Evolutionary conservation across 1,140 invertebrate species (phyloP).

Genomic region (Drosophila nigromelanica): DNA sequence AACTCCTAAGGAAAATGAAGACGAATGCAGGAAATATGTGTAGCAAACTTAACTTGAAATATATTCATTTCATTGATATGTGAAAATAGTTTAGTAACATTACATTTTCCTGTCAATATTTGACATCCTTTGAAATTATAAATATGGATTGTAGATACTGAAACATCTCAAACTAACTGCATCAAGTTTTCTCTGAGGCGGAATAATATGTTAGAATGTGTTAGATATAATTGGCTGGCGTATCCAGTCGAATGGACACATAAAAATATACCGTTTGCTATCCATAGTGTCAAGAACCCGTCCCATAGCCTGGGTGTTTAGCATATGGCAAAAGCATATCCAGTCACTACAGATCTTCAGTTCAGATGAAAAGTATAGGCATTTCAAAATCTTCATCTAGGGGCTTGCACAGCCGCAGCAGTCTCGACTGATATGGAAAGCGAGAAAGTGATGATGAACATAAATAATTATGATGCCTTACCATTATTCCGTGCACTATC

Average conservation of each 20-base stretch:
- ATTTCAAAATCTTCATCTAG: slow-evolving; percentile 13
- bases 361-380: slow-evolving; percentile 24
- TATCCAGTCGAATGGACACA: neutral
- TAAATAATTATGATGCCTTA: neutral
- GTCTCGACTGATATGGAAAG: too few relatives aligned
- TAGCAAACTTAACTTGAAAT: neutral
- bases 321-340: slow-evolving; percentile 14
- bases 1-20: neutral
- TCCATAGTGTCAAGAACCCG: slow-evolving; percentile 12
- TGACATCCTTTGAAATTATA: neutral
- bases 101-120: neutral
- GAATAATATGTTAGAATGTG: neutral
- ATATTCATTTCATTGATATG: neutral
- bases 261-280: slow-evolving; percentile 1
- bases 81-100: neutral
- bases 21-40: neutral
- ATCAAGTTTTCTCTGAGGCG: neutral
- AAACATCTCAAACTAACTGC: neutral
- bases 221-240: neutral
- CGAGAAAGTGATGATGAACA: too few relatives aligned
- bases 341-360: slow-evolving; percentile 14
- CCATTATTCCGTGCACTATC: neutral
- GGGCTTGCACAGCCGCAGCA: neutral
- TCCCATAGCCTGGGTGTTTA: slow-evolving; percentile 11
- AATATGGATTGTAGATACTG: neutral